phyloP scores from a whole-genome alignment of 2,113 vertebrate species.

The Platichthys flesus region DNA sequence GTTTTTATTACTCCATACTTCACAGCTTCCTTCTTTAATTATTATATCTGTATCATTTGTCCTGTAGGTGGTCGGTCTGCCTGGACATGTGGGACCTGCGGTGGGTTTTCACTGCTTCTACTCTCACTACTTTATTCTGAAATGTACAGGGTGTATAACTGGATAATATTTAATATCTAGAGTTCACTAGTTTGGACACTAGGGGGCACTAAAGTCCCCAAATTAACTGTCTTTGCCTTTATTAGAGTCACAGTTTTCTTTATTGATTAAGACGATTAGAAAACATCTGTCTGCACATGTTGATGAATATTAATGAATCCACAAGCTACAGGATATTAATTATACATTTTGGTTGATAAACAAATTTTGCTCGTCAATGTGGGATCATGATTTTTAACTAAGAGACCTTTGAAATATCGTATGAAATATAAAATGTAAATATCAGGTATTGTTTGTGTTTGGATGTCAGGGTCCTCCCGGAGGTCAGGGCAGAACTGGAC shows the following conservation, averaged over 20 bases:
- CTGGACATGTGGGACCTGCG: constrained; percentile 85
- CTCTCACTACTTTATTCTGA: not conserved
- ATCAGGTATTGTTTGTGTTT: not conserved
- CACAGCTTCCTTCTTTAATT: too few species aligned
- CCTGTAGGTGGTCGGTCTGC: constrained; percentile 87
- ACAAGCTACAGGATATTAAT: too few species aligned
- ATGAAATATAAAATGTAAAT: not conserved
- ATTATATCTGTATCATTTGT: too few species aligned
- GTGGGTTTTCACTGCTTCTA: constrained; percentile 76
- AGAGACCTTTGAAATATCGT: not conserved
- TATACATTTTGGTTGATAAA: too few species aligned
- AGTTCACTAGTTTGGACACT: constrained; percentile 5
- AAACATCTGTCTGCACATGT: not conserved
- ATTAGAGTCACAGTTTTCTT: too few species aligned
- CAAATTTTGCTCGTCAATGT: too few species aligned
- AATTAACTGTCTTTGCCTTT: too few species aligned
- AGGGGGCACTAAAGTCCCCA: constrained; percentile 17
- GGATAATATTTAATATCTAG: not conserved
- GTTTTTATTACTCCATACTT: not conserved
- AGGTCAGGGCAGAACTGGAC: constrained; percentile 88
- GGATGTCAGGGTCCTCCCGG: constrained; percentile 90
- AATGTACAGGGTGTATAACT: not conserved
- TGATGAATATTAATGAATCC: not conserved
- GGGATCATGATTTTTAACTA: too few species aligned
- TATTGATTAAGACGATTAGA: too few species aligned